Base-by-base conservation (phyloP, 2,113 vertebrate genomes). In the Dicentrarchus labrax region DNA sequence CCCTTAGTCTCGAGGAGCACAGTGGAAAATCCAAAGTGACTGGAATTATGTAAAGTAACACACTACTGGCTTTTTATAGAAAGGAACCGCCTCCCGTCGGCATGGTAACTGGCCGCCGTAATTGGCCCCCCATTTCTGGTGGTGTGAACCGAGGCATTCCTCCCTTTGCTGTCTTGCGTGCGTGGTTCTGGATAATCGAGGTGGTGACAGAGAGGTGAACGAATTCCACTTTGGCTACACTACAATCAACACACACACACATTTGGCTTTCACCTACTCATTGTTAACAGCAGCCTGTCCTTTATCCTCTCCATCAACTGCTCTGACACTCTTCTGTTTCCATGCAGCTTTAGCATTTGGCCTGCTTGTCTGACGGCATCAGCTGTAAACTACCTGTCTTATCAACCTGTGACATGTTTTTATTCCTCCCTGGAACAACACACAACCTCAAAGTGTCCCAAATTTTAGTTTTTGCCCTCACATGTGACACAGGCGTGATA, bases 1-100 rank as follows among this genome's bases (percentile, higher is more conserved):
- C 56, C 65, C 53, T 78, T 72, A 75, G 76, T 79, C 80, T 72
- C 1, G 19, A 84, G 79, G 82, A 84, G 57, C 70, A 69, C 39
- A 79, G 80, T 80, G 87, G 81, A 91, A 93, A 94, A 94, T 88
- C 86, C 77, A 82, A 89, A 91, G 86, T 92, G 91, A 92, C 91
- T 92, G 76, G 77, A 91, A 93, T 94, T 91, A 94, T 93, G 92
- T 90, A 91, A 94, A 93, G 73, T 91, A 93, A 89, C 82, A 85
- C 82, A 87, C 76, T 66, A 75, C 81, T 11, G 62, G 74, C 89
- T 91, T 91, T 93, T 94, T 93, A 90, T 94, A 92, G 90, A 81
- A 89, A 83, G 72, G 80, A 56, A 72, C 85, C 38, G 62, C 84
- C 88, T 89, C 76, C 16, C 0, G 79, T 95, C 69, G 82, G 86